Evolutionary conservation across 2,888 invertebrate genomes (phyloP).

Genomic region (Trachelus stipa): DNA sequence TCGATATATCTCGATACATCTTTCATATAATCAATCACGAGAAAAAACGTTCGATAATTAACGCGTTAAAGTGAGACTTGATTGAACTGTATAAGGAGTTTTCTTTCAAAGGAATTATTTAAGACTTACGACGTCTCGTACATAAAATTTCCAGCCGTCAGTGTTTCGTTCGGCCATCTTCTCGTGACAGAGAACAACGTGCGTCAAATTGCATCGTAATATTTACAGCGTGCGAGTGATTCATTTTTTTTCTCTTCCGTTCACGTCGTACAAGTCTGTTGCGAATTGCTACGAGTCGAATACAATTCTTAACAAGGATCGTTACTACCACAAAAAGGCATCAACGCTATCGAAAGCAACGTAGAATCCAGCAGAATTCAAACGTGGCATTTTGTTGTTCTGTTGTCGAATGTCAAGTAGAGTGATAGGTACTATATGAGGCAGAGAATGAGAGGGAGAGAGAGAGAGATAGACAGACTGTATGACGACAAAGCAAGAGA

Average conservation of each 20-base stretch:
- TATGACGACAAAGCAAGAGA: neutral
- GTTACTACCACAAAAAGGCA: neutral
- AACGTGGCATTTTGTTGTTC: neutral
- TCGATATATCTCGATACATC: neutral
- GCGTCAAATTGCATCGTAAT: neutral
- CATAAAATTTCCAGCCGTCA: neutral
- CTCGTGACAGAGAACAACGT: neutral
- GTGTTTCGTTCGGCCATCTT: neutral
- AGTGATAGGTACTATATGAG: neutral
- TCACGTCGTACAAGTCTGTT: neutral
- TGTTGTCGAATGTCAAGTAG: neutral
- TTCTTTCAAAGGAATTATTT: neutral
- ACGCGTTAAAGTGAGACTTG: neutral
- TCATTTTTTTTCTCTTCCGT: neutral
- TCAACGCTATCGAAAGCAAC: neutral
- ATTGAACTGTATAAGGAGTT: neutral
- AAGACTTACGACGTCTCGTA: neutral
- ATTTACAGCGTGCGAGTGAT: neutral
- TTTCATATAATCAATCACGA: neutral
- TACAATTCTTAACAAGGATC: neutral
- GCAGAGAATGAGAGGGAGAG: neutral
- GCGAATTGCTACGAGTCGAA: neutral
- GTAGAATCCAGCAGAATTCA: constrained; percentile 7
- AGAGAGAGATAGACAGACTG: neutral
- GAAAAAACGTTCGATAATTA: neutral